Conservation (phyloP, 2,888 invertebrate species). For the Abrostola triplasia region DNA sequence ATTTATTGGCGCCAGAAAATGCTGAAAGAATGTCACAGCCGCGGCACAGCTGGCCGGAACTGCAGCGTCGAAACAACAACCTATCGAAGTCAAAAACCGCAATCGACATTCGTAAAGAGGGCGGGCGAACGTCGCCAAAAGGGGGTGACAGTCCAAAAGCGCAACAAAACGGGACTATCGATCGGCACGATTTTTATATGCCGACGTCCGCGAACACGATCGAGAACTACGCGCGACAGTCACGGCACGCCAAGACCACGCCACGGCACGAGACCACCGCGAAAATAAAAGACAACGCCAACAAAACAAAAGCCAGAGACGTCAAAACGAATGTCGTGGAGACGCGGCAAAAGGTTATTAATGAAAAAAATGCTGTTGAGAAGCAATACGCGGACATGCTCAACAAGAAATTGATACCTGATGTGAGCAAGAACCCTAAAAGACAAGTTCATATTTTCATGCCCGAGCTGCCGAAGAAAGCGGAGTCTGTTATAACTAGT, state of each 20-base stretch:
- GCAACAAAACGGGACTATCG: conserved; percentile 76
- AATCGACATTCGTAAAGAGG: conserved; percentile 74
- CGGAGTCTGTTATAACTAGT: conserved; percentile 70
- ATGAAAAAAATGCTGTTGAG: conserved; percentile 76
- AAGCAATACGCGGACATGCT: conserved; percentile 82
- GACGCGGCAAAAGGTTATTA: conserved; percentile 78
- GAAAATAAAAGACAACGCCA: conserved; percentile 67
- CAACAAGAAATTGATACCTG: conserved; percentile 80
- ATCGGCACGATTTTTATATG: conserved; percentile 81
- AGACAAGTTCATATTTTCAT: conserved; percentile 93
- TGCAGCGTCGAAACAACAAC: conserved; percentile 72
- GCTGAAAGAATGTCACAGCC: conserved; percentile 78
- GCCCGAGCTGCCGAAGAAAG: conserved; percentile 90
- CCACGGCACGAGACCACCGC: conserved; percentile 68
- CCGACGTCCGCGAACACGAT: conserved; percentile 84
- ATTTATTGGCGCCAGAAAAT: conserved; percentile 76
- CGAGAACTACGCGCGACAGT: conserved; percentile 86
- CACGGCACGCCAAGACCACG: conserved; percentile 81
- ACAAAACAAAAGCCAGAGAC: conserved; percentile 75
- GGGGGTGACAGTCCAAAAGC: conserved; percentile 71
- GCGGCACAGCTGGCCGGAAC: conserved; percentile 82
- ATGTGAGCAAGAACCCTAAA: conserved; percentile 80
- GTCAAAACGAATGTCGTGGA: conserved; percentile 72
- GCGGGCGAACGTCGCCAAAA: conserved; percentile 68
- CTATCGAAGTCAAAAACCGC: conserved; percentile 78